These are phyloP conservation scores for Antedon mediterranea DNA, from an alignment of 53 echinoderm and acorn worm species.

Conservation along the genomic window DNA sequence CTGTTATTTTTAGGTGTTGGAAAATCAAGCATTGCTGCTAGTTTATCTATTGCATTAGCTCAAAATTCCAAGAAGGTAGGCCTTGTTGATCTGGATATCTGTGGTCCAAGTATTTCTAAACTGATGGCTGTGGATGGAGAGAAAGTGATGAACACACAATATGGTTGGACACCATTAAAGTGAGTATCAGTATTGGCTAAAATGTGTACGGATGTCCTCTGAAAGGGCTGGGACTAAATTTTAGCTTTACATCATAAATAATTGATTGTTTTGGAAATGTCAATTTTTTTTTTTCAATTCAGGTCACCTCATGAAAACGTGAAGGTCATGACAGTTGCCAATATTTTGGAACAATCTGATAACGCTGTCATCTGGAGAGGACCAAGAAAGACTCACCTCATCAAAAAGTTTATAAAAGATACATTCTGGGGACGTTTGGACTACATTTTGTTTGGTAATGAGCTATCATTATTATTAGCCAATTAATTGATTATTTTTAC, in stretches of 20 bases:
- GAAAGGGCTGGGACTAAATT: too few relatives aligned
- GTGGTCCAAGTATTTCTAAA: conserved; percentile 46
- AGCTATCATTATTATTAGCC: too few relatives aligned
- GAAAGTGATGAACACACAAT: conserved; percentile 40
- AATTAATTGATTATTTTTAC: too few relatives aligned
- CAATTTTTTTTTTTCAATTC: not conserved
- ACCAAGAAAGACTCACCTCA: conserved; percentile 47
- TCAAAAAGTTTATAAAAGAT: conserved; percentile 49
- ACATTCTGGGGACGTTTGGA: conserved; percentile 56
- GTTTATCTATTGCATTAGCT: conserved; percentile 36
- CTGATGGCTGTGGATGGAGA: conserved; percentile 34
- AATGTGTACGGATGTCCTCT: too few relatives aligned
- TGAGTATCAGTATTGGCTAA: conserved; percentile 9
- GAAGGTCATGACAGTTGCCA: conserved; percentile 48
- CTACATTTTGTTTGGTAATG: conserved; percentile 46
- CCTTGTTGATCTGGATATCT: conserved; percentile 45
- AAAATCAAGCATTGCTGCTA: conserved; percentile 40
- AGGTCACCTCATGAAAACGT: conserved; percentile 28
- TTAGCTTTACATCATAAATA: too few relatives aligned
- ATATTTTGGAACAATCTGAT: conserved; percentile 32
- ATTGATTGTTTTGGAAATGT: too few relatives aligned
- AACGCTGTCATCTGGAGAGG: conserved; percentile 54
- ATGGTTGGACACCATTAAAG: conserved; percentile 54
- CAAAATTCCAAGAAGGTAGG: conserved; percentile 27
- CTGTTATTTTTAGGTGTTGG: conserved; percentile 41